These are phyloP conservation scores for Diarsia dahlii DNA, from an alignment of 2,888 invertebrate genomes.

Conservation along the genomic window DNA sequence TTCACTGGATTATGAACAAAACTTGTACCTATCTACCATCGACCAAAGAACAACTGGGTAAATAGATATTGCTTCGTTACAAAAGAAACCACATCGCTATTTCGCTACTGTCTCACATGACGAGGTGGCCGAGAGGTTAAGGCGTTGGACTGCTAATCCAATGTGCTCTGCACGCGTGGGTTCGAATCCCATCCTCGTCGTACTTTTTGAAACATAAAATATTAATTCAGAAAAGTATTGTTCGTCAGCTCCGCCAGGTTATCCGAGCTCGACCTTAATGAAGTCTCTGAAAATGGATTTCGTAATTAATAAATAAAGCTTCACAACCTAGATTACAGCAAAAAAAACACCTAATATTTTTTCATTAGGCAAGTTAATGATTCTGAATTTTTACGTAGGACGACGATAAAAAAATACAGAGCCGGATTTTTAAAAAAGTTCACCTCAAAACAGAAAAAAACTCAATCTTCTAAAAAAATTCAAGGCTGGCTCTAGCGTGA, in stretches of 20 bases:
- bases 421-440: slow-evolving; percentile 39
- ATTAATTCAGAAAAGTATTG: slow-evolving; percentile 25
- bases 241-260: slow-evolving; percentile 23
- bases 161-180: slow-evolving; percentile 96
- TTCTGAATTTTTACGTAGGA: slow-evolving; percentile 33
- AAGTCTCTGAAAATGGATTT: slow-evolving; percentile 59
- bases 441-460: slow-evolving; percentile 47
- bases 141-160: slow-evolving; percentile 97
- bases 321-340: slow-evolving; percentile 47
- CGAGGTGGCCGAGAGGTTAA: slow-evolving; percentile 97
- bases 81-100: slow-evolving; percentile 28
- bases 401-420: slow-evolving; percentile 24
- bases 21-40: slow-evolving; percentile 39
- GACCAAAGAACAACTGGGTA: slow-evolving; percentile 52
- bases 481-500: slow-evolving; percentile 64
- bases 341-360: slow-evolving; percentile 44
- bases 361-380: slow-evolving; percentile 54
- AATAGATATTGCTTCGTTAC: slow-evolving; percentile 44
- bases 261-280: slow-evolving; percentile 57
- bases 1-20: slow-evolving; percentile 67
- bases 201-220: slow-evolving; percentile 29
- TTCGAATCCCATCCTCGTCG: slow-evolving; percentile 96
- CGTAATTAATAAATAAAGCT: slow-evolving; percentile 59
- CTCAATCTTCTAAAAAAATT: slow-evolving; percentile 61
- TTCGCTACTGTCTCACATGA: slow-evolving; percentile 74